Percentiles rank a stretch among this genome's conserved stretches.
phyloP scores from a whole-genome alignment of 2,888 invertebrate species.

The Uropetala carovei region DNA sequence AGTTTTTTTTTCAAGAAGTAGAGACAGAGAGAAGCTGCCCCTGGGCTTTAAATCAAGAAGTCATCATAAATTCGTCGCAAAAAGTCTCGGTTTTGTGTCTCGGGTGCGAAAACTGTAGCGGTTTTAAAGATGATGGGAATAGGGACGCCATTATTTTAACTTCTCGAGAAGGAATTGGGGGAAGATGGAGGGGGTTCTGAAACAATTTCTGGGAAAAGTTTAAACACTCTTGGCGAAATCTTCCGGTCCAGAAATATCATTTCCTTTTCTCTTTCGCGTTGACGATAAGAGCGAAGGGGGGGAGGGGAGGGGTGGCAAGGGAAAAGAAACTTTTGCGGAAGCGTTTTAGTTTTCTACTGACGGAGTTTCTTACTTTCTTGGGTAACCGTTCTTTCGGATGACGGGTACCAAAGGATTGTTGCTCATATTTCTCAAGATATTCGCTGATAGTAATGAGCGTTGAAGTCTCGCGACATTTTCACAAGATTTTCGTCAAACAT shows the following conservation, averaged over 20 bases:
- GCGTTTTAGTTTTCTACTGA: background rate
- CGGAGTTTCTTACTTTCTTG: background rate
- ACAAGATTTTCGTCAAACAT: background rate
- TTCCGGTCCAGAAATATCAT: slow-evolving; percentile 28
- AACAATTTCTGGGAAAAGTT: slow-evolving; percentile 17
- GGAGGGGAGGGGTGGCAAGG: background rate
- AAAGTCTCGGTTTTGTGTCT: slow-evolving; percentile 22
- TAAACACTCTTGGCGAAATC: slow-evolving; percentile 28
- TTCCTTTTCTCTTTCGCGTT: slow-evolving; percentile 16
- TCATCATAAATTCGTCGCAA: background rate
- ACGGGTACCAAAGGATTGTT: background rate
- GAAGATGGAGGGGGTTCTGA: background rate
- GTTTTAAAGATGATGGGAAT: background rate
- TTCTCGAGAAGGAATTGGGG: background rate
- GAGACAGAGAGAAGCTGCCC: background rate
- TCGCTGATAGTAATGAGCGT: background rate
- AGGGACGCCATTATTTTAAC: slow-evolving; percentile 14
- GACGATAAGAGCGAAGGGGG: slow-evolving; percentile 8
- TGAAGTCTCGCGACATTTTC: background rate
- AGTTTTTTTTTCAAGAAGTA: background rate
- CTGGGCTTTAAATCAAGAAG: background rate
- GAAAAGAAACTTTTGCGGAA: slow-evolving; percentile 20
- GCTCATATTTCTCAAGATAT: background rate
- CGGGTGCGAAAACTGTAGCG: background rate
- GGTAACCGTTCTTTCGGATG: background rate